Conservation (phyloP, 37 sponge, comb jelly and placozoan species). For the Chondrosia reniformis region DNA sequence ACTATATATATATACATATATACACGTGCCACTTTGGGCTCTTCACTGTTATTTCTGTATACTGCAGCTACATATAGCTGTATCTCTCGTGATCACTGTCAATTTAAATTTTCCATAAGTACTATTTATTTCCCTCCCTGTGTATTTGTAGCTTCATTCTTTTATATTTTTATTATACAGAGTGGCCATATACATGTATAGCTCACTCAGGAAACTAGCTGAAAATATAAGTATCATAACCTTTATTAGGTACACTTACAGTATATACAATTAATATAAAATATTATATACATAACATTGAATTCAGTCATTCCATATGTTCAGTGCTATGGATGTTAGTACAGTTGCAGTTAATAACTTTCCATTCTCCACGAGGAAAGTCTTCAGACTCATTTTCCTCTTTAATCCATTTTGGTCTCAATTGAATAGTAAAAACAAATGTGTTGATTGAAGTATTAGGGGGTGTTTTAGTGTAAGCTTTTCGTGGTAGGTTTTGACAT, state of each 20-base stretch:
- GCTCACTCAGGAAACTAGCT: too few relatives aligned
- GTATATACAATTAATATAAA: neutral
- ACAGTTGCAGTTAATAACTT: neutral
- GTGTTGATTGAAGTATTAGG: conserved; percentile 11
- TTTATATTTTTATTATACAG: too few relatives aligned
- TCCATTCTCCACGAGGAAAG: neutral
- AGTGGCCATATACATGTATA: too few relatives aligned
- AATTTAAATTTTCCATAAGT: too few relatives aligned
- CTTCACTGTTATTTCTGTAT: too few relatives aligned
- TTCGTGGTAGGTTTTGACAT: neutral
- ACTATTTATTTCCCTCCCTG: too few relatives aligned
- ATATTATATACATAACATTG: neutral
- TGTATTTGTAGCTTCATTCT: too few relatives aligned
- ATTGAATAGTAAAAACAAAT: neutral
- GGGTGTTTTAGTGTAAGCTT: neutral
- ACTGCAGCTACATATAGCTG: too few relatives aligned
- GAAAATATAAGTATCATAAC: too few relatives aligned
- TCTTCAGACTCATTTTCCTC: neutral
- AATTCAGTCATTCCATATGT: neutral
- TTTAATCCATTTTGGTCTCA: neutral
- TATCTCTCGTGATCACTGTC: too few relatives aligned
- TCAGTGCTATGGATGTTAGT: neutral
- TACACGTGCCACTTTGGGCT: too few relatives aligned
- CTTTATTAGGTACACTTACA: neutral
- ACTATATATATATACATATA: too few relatives aligned